Conservation (phyloP, 2,113 vertebrate genomes). For the Chamaea fasciata region DNA sequence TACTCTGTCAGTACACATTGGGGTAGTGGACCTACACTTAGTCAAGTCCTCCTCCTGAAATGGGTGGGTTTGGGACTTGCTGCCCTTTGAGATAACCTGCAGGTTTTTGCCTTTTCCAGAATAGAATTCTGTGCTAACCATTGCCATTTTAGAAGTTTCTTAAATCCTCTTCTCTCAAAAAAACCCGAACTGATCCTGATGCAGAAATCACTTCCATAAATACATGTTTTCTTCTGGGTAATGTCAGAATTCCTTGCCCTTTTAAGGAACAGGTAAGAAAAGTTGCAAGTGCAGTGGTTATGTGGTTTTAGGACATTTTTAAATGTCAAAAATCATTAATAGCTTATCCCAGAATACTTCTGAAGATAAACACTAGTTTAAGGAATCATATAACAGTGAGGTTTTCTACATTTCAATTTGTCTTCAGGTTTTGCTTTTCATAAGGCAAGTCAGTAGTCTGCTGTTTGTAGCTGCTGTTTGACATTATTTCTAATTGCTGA, state of each 20-base stretch:
- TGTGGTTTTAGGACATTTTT: not conserved
- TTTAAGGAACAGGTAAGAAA: not conserved
- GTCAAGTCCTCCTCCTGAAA: not conserved
- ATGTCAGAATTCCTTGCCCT: not conserved
- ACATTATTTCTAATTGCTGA: not conserved
- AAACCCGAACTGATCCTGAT: not conserved
- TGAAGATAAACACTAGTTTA: not conserved
- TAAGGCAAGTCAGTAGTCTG: not conserved
- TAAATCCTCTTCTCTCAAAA: not conserved
- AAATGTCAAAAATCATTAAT: not conserved
- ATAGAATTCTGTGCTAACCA: not conserved
- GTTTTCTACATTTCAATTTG: not conserved
- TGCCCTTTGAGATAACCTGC: not conserved
- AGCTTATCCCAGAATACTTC: conserved; percentile 3
- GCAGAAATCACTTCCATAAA: not conserved
- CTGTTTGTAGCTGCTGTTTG: not conserved
- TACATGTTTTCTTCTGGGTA: not conserved
- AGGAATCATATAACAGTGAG: not conserved
- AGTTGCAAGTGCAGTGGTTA: not conserved
- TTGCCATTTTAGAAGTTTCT: not conserved
- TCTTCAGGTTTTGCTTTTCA: not conserved
- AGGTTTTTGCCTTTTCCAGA: not conserved
- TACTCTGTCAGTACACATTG: fast-evolving
- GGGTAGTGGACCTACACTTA: fast-evolving
- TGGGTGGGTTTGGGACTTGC: not conserved